Percentiles rank a stretch among this genome's conserved stretches.
phyloP scores from a whole-genome alignment of 2,888 invertebrate genomes.

The Chrysolina oricalcia region DNA sequence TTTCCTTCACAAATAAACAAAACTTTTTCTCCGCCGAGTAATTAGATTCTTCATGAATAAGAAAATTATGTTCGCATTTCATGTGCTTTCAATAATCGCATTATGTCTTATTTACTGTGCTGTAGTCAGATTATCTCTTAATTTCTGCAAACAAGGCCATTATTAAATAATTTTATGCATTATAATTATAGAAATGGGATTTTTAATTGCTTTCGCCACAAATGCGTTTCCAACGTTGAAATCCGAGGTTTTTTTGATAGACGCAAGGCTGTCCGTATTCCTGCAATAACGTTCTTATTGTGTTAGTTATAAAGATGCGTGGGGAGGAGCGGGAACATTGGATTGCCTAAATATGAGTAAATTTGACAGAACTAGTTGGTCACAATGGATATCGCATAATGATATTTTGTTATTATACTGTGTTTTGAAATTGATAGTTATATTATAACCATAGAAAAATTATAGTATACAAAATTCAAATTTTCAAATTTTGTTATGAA shows the following conservation, averaged over 20 bases:
- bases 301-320: constrained; percentile 5
- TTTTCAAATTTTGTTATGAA: too few relatives aligned
- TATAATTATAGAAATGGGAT: constrained; percentile 60
- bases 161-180: constrained; percentile 61
- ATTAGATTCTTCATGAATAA: constrained; percentile 16
- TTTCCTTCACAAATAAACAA: not conserved
- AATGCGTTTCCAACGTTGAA: constrained; percentile 45
- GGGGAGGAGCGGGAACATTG: not conserved
- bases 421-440: too few relatives aligned
- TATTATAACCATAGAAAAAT: too few relatives aligned
- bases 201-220: constrained; percentile 59
- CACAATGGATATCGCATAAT: not conserved
- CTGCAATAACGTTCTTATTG: constrained; percentile 14
- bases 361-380: too few relatives aligned
- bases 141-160: constrained; percentile 51
- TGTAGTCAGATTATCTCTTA: constrained; percentile 49
- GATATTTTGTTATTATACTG: too few relatives aligned
- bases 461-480: too few relatives aligned
- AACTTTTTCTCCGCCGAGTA: not conserved
- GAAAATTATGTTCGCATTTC: constrained; percentile 5
- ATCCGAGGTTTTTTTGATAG: not conserved
- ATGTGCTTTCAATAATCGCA: constrained; percentile 21
- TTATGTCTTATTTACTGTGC: constrained; percentile 2
- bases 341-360: too few relatives aligned
- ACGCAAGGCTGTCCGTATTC: constrained; percentile 12